These are phyloP conservation scores for Trissoscelio sp. DNA, from an alignment of 2,888 invertebrate species.

Conservation along the genomic window DNA sequence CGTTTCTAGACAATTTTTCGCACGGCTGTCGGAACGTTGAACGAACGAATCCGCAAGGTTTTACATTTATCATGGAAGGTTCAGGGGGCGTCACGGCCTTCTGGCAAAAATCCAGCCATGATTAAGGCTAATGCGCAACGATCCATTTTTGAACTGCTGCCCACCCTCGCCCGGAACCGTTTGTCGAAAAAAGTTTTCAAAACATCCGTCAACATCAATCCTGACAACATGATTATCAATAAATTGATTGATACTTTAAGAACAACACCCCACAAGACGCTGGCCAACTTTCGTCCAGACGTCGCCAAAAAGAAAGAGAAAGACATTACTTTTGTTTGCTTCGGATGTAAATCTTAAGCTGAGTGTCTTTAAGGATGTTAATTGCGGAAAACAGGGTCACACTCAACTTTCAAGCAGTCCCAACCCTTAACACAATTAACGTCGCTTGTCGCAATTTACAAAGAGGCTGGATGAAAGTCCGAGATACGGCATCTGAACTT, in stretches of 20 bases:
- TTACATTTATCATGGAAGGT: constrained; percentile 61
- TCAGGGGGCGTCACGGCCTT: constrained; percentile 61
- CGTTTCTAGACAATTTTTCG: constrained; percentile 50
- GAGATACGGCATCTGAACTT: constrained; percentile 32
- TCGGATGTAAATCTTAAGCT: neutral
- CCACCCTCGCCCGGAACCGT: constrained; percentile 26
- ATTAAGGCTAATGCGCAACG: constrained; percentile 61
- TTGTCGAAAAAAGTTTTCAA: no score
- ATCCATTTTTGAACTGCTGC: constrained; percentile 49
- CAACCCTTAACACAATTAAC: constrained; percentile 61
- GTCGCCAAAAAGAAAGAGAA: neutral
- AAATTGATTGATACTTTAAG: constrained; percentile 48
- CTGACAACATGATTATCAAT: constrained; percentile 64
- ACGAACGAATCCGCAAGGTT: constrained; percentile 43
- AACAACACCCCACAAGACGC: constrained; percentile 25
- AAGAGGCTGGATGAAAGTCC: constrained; percentile 49
- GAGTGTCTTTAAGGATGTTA: constrained; percentile 27
- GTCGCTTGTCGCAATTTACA: constrained; percentile 48
- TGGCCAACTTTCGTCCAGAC: constrained; percentile 33
- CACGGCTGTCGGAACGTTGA: constrained; percentile 53
- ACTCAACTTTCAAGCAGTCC: constrained; percentile 45
- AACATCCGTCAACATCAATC: constrained; percentile 61
- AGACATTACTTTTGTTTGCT: neutral
- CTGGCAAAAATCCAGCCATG: constrained; percentile 66
- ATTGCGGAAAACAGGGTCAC: constrained; percentile 46